phyloP scores from a whole-genome alignment of 2,888 invertebrate genomes.

The Orthosia cruda region DNA sequence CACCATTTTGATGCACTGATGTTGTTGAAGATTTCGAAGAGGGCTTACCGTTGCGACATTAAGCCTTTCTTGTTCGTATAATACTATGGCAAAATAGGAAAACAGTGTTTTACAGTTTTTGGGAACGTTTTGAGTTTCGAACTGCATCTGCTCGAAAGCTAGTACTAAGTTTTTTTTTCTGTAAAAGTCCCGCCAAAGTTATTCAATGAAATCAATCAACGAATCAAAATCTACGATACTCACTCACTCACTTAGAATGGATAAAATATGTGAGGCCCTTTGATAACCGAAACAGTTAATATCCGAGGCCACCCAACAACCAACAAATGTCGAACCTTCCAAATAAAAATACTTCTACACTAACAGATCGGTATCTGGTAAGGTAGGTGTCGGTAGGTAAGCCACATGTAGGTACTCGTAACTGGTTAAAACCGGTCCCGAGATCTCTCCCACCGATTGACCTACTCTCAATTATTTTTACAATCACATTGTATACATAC shows the following conservation, averaged over 20 bases:
- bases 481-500: slow-evolving; percentile 65
- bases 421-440: slow-evolving; percentile 62
- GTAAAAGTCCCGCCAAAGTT: too few relatives aligned
- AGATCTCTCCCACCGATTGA: slow-evolving; percentile 64
- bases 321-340: slow-evolving; percentile 13
- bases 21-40: slow-evolving; percentile 25
- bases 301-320: slow-evolving; percentile 12
- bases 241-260: too few relatives aligned
- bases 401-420: slow-evolving; percentile 41
- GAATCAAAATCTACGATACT: too few relatives aligned
- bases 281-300: not conserved
- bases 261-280: not conserved
- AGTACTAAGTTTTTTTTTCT: too few relatives aligned
- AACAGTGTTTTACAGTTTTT: too few relatives aligned
- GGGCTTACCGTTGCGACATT: slow-evolving; percentile 2
- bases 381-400: slow-evolving; percentile 54
- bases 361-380: slow-evolving; percentile 53
- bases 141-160: not conserved
- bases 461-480: slow-evolving; percentile 68
- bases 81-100: not conserved
- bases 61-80: not conserved
- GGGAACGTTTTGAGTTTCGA: not conserved
- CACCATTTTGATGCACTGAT: slow-evolving; percentile 28
- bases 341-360: slow-evolving; percentile 47
- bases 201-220: too few relatives aligned